phyloP scores from a whole-genome alignment of 2,888 invertebrate species.

The Andricus quercusramuli region DNA sequence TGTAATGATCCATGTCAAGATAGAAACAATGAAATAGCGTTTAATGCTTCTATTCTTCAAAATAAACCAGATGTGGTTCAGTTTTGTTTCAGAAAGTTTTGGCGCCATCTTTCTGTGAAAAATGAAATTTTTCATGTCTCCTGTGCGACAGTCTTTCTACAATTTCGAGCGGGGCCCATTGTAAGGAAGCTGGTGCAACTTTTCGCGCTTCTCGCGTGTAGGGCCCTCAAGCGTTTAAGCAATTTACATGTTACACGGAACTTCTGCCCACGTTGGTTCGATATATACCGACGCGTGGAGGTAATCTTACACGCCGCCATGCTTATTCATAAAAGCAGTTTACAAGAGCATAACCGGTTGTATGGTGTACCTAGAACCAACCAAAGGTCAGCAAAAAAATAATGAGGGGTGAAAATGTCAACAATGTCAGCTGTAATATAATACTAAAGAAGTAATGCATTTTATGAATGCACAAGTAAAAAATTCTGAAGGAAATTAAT shows the following conservation, averaged over 20 bases:
- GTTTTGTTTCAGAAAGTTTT: no score
- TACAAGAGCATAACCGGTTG: constrained; percentile 12
- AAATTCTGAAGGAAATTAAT: no score
- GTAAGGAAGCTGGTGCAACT: constrained; percentile 20
- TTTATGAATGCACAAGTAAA: no score
- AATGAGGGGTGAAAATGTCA: not conserved
- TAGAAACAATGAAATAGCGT: no score
- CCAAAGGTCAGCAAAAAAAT: constrained; percentile 27
- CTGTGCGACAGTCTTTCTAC: not conserved
- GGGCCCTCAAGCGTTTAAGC: constrained; percentile 32
- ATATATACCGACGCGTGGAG: constrained; percentile 37
- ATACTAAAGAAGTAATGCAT: not conserved
- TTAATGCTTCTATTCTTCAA: no score
- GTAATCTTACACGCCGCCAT: constrained; percentile 37
- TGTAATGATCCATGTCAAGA: no score
- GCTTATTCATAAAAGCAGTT: constrained; percentile 39
- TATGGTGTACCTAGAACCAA: not conserved
- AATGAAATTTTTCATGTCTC: no score
- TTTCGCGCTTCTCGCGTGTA: constrained; percentile 29
- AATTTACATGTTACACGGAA: constrained; percentile 40
- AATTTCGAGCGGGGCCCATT: not conserved
- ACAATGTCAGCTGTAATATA: not conserved
- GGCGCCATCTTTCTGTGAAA: no score
- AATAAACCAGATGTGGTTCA: no score
- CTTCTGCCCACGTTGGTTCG: constrained; percentile 28